Conservation (phyloP, 2,113 vertebrate genomes). For the Lynx canadensis region DNA sequence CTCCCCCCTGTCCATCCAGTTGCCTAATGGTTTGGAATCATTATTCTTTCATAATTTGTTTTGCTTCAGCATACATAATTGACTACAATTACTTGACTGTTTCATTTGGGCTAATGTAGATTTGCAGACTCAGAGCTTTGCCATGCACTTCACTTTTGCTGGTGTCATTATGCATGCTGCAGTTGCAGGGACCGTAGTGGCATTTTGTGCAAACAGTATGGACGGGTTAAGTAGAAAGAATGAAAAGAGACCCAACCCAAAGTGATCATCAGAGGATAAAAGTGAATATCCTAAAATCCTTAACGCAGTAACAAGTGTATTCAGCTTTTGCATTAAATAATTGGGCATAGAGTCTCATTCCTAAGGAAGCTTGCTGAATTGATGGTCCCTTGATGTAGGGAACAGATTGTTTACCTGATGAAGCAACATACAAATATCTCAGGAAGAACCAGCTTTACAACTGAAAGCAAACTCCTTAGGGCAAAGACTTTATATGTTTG, state of each 20-base stretch:
- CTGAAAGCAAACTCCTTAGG: slow-evolving; percentile 44
- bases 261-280: background rate
- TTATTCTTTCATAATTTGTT: background rate
- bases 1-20: background rate
- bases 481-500: slow-evolving; percentile 72
- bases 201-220: background rate
- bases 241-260: background rate
- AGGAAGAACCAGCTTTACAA: slow-evolving; percentile 61
- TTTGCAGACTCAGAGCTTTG: slow-evolving; percentile 37
- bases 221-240: background rate
- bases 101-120: background rate
- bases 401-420: slow-evolving; percentile 19
- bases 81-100: background rate
- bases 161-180: background rate
- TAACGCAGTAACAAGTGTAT: background rate
- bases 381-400: slow-evolving; percentile 8
- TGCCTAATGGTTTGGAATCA: slow-evolving; percentile 6
- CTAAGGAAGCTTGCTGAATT: background rate
- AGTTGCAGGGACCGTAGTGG: background rate
- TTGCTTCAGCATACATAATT: background rate
- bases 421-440: background rate
- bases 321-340: background rate
- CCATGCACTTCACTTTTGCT: background rate
- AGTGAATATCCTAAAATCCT: background rate
- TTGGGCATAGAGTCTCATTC: background rate